Base-by-base conservation (phyloP, 2,113 vertebrate genomes). In the Etia nguti region DNA sequence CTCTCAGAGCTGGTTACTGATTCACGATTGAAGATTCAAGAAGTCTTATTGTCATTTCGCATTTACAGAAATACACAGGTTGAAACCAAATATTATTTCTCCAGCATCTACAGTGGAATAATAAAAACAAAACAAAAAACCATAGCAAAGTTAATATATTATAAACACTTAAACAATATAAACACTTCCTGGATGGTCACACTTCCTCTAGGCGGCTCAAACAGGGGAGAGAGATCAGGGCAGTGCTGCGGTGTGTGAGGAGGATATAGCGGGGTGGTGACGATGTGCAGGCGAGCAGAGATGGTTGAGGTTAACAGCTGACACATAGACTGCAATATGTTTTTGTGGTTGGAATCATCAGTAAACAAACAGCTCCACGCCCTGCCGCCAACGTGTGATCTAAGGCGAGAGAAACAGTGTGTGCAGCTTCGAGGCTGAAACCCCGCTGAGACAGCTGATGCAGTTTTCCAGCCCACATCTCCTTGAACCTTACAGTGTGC, bases 171-270 rank as follows among this genome's bases (percentile, higher is more conserved):
- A 59, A 57, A 29, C 26, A 11, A 62, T 18, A 20, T 20, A 62
- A 65, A 65, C 9, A 75, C 68, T 48, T 29, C 24, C 0, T 48
- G 41, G 41, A 46, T 26, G 8, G 0, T 26, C 8, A 26, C 15
- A 0, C 22, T 16, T 46, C 3, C 2, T 46, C 65, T 43, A 24
- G 2, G 1, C 7, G 3, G 0, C 0, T 10, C 2, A 43, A 41
- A 43, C 65, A 10, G 12, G 38, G n/a, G 38, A 16, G 65, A 70
- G 65, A 70, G 65, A 24, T 24, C 38, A 26, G 65, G 38, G 65
- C 12, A 16, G 13, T 6, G 38, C 8, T 46, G 68, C 22, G 1
- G 38, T 68, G 38, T 26, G 38, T 16, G 46, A 43, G n/a, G 38
- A 26, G 13, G 22, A 24, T 46, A 1, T 24, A 10, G 5, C 22